phyloP scores from a whole-genome alignment of 1,140 invertebrate species.

The Aphis gossypii region DNA sequence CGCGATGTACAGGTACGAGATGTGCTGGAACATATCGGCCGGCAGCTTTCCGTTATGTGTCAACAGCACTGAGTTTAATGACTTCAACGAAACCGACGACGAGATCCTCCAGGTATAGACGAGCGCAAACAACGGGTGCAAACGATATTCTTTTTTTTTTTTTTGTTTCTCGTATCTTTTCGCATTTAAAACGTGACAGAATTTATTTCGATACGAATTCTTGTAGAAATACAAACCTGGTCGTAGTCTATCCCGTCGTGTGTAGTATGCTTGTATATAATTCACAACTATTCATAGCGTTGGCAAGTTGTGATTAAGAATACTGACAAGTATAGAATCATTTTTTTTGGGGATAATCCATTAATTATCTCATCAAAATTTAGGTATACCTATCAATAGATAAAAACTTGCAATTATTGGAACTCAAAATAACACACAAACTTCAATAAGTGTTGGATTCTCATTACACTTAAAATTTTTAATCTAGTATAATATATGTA shows the following conservation, averaged over 20 bases:
- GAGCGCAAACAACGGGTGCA: too few species aligned
- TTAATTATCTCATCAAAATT: background rate
- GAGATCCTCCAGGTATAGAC: conserved; percentile 23
- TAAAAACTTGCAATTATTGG: background rate
- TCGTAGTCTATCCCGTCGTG: background rate
- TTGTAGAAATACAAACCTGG: too few species aligned
- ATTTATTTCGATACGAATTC: background rate
- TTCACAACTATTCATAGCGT: background rate
- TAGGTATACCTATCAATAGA: background rate
- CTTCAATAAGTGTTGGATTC: background rate
- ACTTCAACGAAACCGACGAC: conserved; percentile 39
- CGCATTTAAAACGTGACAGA: background rate
- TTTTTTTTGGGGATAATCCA: background rate
- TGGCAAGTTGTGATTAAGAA: background rate
- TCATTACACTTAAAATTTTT: background rate
- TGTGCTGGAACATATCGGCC: conserved; percentile 3
- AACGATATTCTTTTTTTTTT: background rate
- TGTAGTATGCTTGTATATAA: too few species aligned
- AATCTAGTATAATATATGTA: background rate
- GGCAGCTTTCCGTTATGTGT: background rate
- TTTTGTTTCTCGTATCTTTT: background rate
- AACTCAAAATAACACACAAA: too few species aligned
- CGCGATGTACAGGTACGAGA: conserved; percentile 5
- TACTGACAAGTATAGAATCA: too few species aligned
- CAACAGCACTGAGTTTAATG: conserved; percentile 26